Conservation (phyloP, 2,888 invertebrate species). For the Nomada fucata region DNA sequence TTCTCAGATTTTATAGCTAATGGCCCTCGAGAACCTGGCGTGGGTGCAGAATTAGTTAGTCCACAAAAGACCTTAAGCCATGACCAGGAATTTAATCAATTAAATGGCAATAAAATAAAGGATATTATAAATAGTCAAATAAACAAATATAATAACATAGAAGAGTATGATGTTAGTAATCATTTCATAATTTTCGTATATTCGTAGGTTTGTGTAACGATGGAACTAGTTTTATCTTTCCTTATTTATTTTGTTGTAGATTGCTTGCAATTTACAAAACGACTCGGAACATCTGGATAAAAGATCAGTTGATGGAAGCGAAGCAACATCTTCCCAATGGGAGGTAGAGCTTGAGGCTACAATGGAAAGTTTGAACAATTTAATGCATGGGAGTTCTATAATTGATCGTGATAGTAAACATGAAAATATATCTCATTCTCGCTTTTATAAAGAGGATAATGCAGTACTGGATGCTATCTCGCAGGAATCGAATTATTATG, state of each 20-base stretch:
- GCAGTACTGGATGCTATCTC: conserved; percentile 17
- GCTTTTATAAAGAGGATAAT: conserved; percentile 28
- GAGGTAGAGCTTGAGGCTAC: conserved; percentile 91
- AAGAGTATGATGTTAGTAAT: conserved; percentile 78
- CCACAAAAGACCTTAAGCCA: conserved; percentile 79
- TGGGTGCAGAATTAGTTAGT: conserved; percentile 86
- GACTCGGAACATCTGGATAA: conserved; percentile 90
- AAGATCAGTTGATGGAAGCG: conserved; percentile 90
- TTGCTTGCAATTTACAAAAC: conserved; percentile 88
- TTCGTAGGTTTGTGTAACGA: not conserved
- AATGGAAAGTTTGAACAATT: conserved; percentile 90
- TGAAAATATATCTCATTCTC: conserved; percentile 31
- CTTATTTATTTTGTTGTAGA: conserved; percentile 73
- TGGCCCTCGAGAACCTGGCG: conserved; percentile 88
- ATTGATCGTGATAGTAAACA: conserved; percentile 40
- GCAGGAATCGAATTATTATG: conserved; percentile 24
- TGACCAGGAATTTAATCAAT: conserved; percentile 75
- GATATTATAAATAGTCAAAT: conserved; percentile 75
- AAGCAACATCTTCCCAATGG: conserved; percentile 89
- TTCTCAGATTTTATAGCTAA: conserved; percentile 82
- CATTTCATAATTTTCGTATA: conserved; percentile 3
- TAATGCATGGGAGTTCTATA: conserved; percentile 66
- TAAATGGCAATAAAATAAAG: conserved; percentile 74
- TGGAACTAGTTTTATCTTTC: not conserved
- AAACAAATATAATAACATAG: conserved; percentile 73